Conservation (phyloP, 2,888 invertebrate species). For the Uropetala carovei region DNA sequence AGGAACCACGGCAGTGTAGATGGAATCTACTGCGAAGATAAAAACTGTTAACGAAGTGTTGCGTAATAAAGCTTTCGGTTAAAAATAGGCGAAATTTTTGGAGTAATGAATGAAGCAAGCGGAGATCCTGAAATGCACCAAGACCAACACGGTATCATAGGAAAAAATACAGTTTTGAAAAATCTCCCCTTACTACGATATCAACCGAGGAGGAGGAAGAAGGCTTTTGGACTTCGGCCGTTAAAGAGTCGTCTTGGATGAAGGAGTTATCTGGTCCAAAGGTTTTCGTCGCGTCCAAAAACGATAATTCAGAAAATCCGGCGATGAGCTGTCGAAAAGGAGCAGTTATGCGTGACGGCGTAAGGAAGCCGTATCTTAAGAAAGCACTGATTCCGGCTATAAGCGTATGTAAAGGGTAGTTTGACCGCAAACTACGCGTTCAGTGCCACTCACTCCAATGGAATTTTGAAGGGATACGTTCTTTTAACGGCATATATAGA, state of each 20-base stretch:
- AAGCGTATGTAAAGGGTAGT: not conserved
- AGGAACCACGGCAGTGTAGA: too few relatives aligned
- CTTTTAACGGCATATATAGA: not conserved
- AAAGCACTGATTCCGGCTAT: not conserved
- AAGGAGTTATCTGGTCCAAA: not conserved
- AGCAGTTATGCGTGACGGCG: conserved; percentile 3
- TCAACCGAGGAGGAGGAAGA: too few relatives aligned
- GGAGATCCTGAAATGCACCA: too few relatives aligned
- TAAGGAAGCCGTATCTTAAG: conserved; percentile 12
- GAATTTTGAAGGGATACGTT: not conserved
- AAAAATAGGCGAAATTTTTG: too few relatives aligned
- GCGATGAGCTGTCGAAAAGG: not conserved
- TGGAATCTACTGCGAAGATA: too few relatives aligned
- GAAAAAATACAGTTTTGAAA: too few relatives aligned
- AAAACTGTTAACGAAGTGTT: too few relatives aligned
- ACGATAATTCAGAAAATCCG: not conserved
- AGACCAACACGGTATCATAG: too few relatives aligned
- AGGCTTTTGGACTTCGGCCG: not conserved
- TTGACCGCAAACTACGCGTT: not conserved
- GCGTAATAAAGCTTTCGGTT: too few relatives aligned
- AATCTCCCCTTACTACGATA: too few relatives aligned
- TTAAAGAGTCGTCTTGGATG: not conserved
- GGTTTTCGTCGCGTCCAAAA: not conserved
- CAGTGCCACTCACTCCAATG: not conserved
- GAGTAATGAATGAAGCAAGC: too few relatives aligned